phyloP scores from a whole-genome alignment of 2,888 invertebrate species.

The Archaeoteleia sp. region DNA sequence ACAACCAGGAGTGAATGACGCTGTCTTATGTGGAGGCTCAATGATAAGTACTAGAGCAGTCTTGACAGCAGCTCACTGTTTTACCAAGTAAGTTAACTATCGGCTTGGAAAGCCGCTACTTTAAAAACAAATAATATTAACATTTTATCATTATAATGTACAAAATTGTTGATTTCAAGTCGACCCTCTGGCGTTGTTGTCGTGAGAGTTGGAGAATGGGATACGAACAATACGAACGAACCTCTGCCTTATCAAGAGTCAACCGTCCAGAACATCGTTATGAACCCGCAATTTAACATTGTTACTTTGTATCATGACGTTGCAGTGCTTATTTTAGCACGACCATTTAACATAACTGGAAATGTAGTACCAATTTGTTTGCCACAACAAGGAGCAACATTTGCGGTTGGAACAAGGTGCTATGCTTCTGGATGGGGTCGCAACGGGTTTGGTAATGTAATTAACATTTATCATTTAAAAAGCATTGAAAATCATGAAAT shows the following conservation, averaged over 20 bases:
- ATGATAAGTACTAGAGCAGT: slow-evolving; percentile 85
- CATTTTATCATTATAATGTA: no score
- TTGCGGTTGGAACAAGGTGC: slow-evolving; percentile 77
- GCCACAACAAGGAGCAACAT: slow-evolving; percentile 76
- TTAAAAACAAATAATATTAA: no score
- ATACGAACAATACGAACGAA: slow-evolving; percentile 82
- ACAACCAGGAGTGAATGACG: slow-evolving; percentile 75
- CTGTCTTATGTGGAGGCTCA: slow-evolving; percentile 87
- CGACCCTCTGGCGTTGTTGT: slow-evolving; percentile 71
- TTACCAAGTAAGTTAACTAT: slow-evolving; percentile 69
- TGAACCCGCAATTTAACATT: slow-evolving; percentile 81
- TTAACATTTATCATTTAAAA: no score
- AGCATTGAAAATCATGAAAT: no score
- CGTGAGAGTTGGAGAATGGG: slow-evolving; percentile 87
- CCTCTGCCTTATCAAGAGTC: slow-evolving; percentile 82
- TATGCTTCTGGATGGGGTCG: slow-evolving; percentile 86
- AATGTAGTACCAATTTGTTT: slow-evolving; percentile 84
- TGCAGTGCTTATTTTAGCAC: slow-evolving; percentile 82
- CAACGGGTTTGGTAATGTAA: slow-evolving; percentile 81
- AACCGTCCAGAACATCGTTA: slow-evolving; percentile 77
- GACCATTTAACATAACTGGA: slow-evolving; percentile 78
- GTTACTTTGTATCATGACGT: slow-evolving; percentile 85
- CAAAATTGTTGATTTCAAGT: no score
- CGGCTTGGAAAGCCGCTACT: no score
- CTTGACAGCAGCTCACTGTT: slow-evolving; percentile 88